These are phyloP conservation scores for Rhopalosiphum maidis DNA, from an alignment of 1,140 invertebrate genomes.

Conservation along the genomic window DNA sequence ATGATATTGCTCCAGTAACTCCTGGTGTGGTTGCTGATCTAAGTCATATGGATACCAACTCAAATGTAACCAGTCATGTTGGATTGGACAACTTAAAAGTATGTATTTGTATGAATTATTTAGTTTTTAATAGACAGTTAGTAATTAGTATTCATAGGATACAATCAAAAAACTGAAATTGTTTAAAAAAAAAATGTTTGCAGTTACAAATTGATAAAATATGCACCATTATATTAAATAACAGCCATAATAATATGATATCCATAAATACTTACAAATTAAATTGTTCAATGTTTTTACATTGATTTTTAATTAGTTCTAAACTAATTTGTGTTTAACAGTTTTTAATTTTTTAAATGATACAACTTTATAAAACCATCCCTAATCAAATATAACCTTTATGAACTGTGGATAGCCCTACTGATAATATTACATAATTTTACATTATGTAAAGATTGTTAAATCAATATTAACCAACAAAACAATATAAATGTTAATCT, in stretches of 20 bases:
- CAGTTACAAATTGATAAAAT: background rate
- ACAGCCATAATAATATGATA: background rate
- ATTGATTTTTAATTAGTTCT: background rate
- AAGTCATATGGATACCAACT: slow-evolving; percentile 92
- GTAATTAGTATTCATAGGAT: background rate
- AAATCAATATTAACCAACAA: background rate
- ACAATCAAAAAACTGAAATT: background rate
- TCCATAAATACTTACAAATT: background rate
- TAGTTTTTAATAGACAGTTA: background rate
- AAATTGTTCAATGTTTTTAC: background rate
- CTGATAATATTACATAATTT: background rate
- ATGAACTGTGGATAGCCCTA: background rate
- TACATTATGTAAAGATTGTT: background rate
- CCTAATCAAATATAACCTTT: background rate
- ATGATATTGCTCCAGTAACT: slow-evolving; percentile 92
- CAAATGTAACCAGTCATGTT: slow-evolving; percentile 82
- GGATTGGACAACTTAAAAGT: slow-evolving; percentile 80
- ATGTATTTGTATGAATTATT: slow-evolving; percentile 12
- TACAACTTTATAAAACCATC: background rate
- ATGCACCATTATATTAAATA: background rate
- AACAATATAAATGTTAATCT: background rate
- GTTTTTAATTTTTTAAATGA: background rate
- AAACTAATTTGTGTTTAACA: background rate
- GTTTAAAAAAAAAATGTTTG: background rate
- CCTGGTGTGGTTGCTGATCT: slow-evolving; percentile 97